Evolutionary conservation across 2,888 invertebrate genomes (phyloP), one percentile per base, ranked within the genome.

Genomic region (Cephus pygmeus): DNA sequence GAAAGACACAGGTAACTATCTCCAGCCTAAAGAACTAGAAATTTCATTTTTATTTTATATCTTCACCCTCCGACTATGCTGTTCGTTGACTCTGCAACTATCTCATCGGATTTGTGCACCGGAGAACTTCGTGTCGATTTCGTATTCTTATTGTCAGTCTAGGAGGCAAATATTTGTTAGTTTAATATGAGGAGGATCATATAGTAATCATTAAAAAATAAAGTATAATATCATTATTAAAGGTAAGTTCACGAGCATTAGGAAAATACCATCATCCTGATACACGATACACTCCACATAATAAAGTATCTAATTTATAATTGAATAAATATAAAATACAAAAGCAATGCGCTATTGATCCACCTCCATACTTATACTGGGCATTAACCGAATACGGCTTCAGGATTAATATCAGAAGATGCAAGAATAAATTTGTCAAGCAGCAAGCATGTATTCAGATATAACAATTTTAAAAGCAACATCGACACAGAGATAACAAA

Each of bases 1-100:
- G 92, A 95, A 96, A 92, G 95, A 96, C 90, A 96, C 97, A 94
- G 96, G 96, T 96, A 95, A 93, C 92, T 90, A 89, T 80, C 82
- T 69, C 78, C 71, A 68, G 74, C 77, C 56, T 69, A 76, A 73
- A 76, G 69, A 71, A 71, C 34, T 71, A 33, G 71, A 71, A 71
- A 9, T 11, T 34, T 30, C 71, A 71, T 33, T 71, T 34, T 30
- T 31, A 71, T 33, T 71, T 34, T 34, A 71, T 71, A 71, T 71
- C 71, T 71, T 71, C 34, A 71, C 34, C 23, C 71, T 15, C 34
- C 71, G 30, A 56, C 23, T 56, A 56, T 56, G 56, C 56, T 56
- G 56, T 56, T 56, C 56, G 56, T 56, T 56, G 56, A 56, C 23
- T 56, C 31, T 71, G 31, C 34, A 71, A 71, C 34, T 34, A 34